Base-by-base conservation (phyloP, 2,888 invertebrate genomes). In the Osmoderma eremita region DNA sequence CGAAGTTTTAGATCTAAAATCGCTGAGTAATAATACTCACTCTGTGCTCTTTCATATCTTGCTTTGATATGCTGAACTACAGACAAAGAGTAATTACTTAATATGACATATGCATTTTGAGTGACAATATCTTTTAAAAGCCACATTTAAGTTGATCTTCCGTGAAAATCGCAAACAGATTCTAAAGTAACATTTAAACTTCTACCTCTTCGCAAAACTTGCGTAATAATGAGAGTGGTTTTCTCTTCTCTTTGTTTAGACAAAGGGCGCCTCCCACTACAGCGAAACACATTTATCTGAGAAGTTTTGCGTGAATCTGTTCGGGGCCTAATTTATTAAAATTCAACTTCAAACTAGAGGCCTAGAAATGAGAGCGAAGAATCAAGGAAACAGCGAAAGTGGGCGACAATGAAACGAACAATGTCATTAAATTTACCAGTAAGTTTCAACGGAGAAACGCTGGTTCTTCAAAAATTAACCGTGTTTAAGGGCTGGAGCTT, bases 261-360 rank as follows among this genome's bases (percentile, higher is more conserved):
- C n/a, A 12, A 42, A 30, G 36, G 45, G 17, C 45, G 45, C 48
- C 39, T 38, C 18, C 38, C 36, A 41, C 63, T 63, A 42, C 42
- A 42, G 63, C 42, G 51, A 20, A 63, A 49, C 39, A 42, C 65
- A 56, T 45, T 65, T 49, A 45, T 65, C 41, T 24, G 15, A 42
- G 36, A 49, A 49, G 56, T 45, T 66, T 61, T 10, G 18, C 41
- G 61, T 39, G 50, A 51, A 58, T 62, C 61, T 61, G 41, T 49
- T 58, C 65, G 20, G 36, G 48, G 22, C 50, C 45, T 66, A 66
- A 66, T 66, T 66, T 61, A 66, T 56, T 65, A 53, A 65, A 65
- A 61, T 61, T 61, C 45, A 61, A 61, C 58, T 61, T 61, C 45
- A 61, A 61, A 61, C 30, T 45, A 24, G 45, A 30, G 48, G 24